Evolutionary conservation across 2,113 vertebrate species (phyloP).

Genomic region (Epinephelus moara): DNA sequence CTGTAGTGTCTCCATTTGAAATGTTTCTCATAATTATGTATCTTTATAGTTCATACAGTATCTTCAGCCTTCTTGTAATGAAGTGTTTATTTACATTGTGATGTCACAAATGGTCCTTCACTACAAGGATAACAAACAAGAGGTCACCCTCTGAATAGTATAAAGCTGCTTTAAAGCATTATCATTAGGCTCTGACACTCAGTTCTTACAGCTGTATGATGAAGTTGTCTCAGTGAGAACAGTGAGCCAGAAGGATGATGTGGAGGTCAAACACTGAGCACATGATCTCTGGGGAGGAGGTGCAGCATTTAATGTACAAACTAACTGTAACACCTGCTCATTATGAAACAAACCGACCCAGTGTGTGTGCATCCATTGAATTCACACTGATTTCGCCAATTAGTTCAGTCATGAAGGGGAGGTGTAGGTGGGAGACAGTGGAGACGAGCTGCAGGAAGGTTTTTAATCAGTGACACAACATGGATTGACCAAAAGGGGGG

Average conservation of each 20-base stretch:
- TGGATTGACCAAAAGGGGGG: slow-evolving; percentile 10
- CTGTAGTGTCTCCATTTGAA: too few relatives aligned
- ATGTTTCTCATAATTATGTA: neutral
- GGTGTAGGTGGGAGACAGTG: slow-evolving; percentile 47
- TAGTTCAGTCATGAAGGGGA: slow-evolving; percentile 50
- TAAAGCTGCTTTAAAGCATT: neutral
- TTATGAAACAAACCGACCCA: slow-evolving; percentile 3
- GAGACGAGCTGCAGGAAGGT: slow-evolving; percentile 32
- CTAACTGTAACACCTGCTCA: slow-evolving; percentile 1
- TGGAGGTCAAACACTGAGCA: slow-evolving; percentile 25
- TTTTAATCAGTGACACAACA: slow-evolving; percentile 42
- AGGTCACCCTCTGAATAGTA: too few relatives aligned
- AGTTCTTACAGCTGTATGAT: neutral
- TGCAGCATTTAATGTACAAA: neutral
- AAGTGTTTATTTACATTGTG: neutral
- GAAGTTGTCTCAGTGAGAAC: neutral
- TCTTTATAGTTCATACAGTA: neutral
- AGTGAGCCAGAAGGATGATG: neutral
- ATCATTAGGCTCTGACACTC: neutral
- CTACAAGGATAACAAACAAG: too few relatives aligned
- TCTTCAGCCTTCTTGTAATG: neutral
- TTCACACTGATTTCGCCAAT: slow-evolving; percentile 53
- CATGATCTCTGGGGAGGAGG: neutral
- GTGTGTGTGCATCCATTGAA: slow-evolving; percentile 13
- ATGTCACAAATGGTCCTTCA: neutral